Conservation (phyloP, 1,140 invertebrate species). For the Lethocerus indicus region DNA sequence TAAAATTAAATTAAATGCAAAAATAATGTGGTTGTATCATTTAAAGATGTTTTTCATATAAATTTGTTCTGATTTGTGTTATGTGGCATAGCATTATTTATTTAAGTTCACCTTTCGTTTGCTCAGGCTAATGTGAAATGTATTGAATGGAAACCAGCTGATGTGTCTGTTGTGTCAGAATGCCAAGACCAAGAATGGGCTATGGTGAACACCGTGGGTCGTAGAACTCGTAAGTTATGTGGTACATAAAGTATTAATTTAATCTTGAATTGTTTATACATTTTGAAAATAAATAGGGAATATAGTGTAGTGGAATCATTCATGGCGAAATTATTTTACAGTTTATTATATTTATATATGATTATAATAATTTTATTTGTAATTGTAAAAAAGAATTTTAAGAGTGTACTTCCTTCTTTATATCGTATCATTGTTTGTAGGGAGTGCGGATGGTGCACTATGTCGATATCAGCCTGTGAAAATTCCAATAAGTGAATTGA, state of each 20-base stretch:
- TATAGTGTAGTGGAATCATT: no score
- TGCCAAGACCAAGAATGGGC: conserved; percentile 67
- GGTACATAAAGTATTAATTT: no score
- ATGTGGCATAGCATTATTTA: no score
- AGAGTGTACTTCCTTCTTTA: conserved; percentile 2
- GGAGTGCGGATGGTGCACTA: conserved; percentile 32
- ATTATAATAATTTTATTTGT: not conserved
- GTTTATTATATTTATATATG: not conserved
- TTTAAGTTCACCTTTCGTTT: no score
- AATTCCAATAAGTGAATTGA: conserved; percentile 42
- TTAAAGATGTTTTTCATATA: no score
- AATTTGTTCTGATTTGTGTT: no score
- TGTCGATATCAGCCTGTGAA: conserved; percentile 28
- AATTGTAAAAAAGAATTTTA: conserved; percentile 2
- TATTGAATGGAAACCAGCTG: conserved; percentile 65
- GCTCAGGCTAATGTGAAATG: conserved; percentile 31
- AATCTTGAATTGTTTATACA: no score
- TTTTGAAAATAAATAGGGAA: no score
- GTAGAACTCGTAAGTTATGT: conserved; percentile 31
- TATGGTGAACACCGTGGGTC: conserved; percentile 50
- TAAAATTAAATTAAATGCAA: no score
- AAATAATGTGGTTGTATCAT: no score
- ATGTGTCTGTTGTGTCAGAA: conserved; percentile 51
- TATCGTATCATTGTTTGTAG: not conserved
- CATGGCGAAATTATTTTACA: no score